phyloP scores from a whole-genome alignment of 2,113 vertebrate species.

The Scomber scombrus region DNA sequence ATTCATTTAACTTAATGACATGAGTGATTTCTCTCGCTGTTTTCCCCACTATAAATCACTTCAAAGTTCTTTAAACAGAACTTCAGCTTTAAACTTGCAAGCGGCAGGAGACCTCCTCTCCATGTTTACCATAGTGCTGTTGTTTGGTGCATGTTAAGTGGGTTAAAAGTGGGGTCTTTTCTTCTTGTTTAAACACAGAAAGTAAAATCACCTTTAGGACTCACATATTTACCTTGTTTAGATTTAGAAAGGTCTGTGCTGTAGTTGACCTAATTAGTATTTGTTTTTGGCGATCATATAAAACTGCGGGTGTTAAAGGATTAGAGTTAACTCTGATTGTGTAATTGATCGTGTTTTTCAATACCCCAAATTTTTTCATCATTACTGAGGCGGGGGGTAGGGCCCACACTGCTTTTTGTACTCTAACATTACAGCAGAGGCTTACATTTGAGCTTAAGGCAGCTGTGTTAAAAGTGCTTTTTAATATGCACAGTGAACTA shows the following conservation, averaged over 20 bases:
- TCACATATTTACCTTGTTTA: not conserved
- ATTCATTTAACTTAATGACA: not conserved
- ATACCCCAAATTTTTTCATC: not conserved
- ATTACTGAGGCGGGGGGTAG: not conserved
- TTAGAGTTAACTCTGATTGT: not conserved
- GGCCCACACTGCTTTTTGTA: not conserved
- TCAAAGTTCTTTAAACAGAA: not conserved
- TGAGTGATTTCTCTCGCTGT: slow-evolving; percentile 2
- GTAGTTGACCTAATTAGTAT: not conserved
- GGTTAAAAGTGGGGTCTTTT: not conserved
- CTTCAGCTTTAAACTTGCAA: not conserved
- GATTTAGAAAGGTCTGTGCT: not conserved
- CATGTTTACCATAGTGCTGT: not conserved
- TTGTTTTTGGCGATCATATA: not conserved
- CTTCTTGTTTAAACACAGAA: not conserved
- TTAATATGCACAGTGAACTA: not conserved
- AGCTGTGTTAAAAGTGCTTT: not conserved
- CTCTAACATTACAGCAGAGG: slow-evolving; percentile 6
- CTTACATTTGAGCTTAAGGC: not conserved
- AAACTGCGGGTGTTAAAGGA: not conserved
- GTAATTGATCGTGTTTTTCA: not conserved
- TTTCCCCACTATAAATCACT: not conserved
- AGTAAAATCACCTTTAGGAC: not conserved
- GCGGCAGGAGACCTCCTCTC: not conserved
- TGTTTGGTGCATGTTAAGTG: not conserved